Percentiles rank a stretch among this genome's conserved stretches.
These are phyloP conservation scores for Oasisia sp. DNA, from an alignment of 2,888 invertebrate genomes.

Conservation along the genomic window DNA sequence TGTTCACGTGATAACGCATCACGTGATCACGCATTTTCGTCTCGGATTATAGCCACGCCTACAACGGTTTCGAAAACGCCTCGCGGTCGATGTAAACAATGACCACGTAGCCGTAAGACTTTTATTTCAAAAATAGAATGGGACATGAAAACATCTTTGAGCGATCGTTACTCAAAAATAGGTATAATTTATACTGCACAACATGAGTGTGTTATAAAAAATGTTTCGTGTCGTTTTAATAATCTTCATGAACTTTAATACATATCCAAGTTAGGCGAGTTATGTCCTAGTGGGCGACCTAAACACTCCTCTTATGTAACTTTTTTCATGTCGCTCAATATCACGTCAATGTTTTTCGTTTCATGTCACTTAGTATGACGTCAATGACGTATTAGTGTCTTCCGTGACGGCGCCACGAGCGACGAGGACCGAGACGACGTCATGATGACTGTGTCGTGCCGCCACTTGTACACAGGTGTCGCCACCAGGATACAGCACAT, in stretches of 20 bases:
- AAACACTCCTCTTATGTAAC: neutral
- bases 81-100: too few species aligned
- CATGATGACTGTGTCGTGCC: slow-evolving; percentile 28
- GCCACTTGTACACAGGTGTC: slow-evolving; percentile 43
- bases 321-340: neutral
- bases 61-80: too few species aligned
- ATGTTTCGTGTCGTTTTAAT: too few species aligned
- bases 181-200: neutral
- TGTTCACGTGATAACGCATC: too few species aligned
- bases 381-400: neutral
- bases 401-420: neutral
- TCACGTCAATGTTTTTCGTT: neutral
- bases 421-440: neutral
- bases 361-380: neutral
- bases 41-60: too few species aligned
- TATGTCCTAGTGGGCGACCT: neutral
- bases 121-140: too few species aligned
- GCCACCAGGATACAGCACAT: slow-evolving; percentile 32
- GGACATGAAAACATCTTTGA: too few species aligned
- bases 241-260: too few species aligned
- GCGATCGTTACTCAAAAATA: too few species aligned
- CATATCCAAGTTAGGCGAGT: neutral
- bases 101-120: too few species aligned
- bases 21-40: too few species aligned
- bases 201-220: neutral